Percentiles rank a stretch among this genome's conserved stretches.
phyloP scores from a whole-genome alignment of 2,797 vertebrate genomes.

The Poeciliopsis presidionis region DNA sequence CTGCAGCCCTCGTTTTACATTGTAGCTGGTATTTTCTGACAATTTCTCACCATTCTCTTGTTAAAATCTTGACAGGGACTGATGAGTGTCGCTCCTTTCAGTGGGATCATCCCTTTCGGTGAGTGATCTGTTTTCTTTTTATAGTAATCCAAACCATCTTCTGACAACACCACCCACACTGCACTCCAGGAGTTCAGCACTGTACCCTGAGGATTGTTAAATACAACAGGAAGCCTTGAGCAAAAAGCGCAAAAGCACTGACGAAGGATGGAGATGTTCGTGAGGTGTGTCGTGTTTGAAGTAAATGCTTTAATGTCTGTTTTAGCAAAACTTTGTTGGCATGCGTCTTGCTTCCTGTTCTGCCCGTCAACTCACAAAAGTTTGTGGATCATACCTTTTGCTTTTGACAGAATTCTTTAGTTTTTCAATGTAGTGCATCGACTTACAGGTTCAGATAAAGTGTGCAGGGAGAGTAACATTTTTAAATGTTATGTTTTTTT shows the following conservation, averaged over 20 bases:
- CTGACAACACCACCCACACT: slow-evolving; percentile 92
- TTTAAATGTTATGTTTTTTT: not conserved
- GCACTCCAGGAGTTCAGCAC: slow-evolving; percentile 94
- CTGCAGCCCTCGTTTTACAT: not conserved
- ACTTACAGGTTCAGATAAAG: not conserved
- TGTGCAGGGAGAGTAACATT: not conserved
- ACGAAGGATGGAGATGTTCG: not conserved
- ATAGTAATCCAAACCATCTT: slow-evolving; percentile 94
- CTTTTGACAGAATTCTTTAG: not conserved
- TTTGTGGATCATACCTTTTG: not conserved
- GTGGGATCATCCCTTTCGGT: slow-evolving; percentile 95
- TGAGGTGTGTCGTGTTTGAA: not conserved
- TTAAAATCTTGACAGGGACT: slow-evolving; percentile 92
- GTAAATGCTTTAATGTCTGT: not conserved
- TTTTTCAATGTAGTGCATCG: not conserved
- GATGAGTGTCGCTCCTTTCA: slow-evolving; percentile 86
- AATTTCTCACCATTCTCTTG: slow-evolving; percentile 87
- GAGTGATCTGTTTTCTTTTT: slow-evolving; percentile 92
- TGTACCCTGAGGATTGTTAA: slow-evolving; percentile 80
- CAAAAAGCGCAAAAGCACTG: slow-evolving; percentile 2
- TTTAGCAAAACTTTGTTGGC: not conserved
- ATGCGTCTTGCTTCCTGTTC: not conserved
- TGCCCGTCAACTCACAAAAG: not conserved
- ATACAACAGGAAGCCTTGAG: slow-evolving; percentile 16
- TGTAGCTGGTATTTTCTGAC: not conserved